These are phyloP conservation scores for Drosophila biarmipes DNA, from an alignment of 1,140 invertebrate genomes.

Conservation along the genomic window DNA sequence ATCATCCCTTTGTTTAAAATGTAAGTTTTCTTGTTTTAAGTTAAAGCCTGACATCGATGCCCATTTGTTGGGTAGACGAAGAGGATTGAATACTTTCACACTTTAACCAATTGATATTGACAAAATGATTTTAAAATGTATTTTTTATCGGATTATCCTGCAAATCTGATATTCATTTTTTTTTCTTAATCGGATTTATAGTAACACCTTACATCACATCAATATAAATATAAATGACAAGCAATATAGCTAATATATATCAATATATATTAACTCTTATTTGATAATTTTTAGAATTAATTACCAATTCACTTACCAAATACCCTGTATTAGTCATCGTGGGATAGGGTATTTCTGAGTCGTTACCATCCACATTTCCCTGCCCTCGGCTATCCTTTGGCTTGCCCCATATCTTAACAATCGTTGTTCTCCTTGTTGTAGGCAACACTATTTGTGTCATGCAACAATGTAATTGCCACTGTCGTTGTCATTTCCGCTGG, in stretches of 20 bases:
- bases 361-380: no score
- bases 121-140: no score
- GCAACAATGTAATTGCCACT: constrained; percentile 84
- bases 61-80: no score
- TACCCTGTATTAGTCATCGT: background rate
- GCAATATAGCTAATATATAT: background rate
- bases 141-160: no score
- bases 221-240: no score
- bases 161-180: background rate
- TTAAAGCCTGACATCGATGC: background rate
- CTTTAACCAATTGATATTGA: background rate
- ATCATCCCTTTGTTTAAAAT: background rate
- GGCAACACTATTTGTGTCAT: constrained; percentile 83
- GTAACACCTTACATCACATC: no score
- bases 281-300: no score
- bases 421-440: constrained; percentile 46
- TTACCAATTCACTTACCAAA: background rate
- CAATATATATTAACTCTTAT: no score
- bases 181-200: background rate
- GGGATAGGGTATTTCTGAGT: constrained; percentile 2
- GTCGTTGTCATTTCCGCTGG: constrained; percentile 84
- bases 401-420: constrained; percentile 21
- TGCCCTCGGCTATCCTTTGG: constrained; percentile 9
- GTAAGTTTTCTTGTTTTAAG: background rate
- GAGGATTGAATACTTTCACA: background rate